Percentiles rank a stretch among this genome's conserved stretches.
These are phyloP conservation scores for Morelia viridis DNA, from an alignment of 2,797 vertebrate genomes.

Conservation along the genomic window DNA sequence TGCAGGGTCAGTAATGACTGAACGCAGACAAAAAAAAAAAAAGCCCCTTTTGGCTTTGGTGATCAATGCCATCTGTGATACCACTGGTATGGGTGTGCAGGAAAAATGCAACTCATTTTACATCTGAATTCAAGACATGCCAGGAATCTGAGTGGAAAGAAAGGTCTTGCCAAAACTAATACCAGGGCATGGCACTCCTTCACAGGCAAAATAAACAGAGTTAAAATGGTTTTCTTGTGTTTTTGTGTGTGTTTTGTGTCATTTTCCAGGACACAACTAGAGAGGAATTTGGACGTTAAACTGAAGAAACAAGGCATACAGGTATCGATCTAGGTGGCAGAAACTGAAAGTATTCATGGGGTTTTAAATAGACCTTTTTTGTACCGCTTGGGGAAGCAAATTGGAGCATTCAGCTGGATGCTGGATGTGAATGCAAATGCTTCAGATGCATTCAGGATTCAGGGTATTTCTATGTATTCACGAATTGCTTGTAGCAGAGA, in stretches of 20 bases:
- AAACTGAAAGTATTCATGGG: not conserved
- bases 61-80: not conserved
- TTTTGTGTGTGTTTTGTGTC: not conserved
- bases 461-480: not conserved
- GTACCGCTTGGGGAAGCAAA: not conserved
- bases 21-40: too few relatives aligned
- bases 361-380: not conserved
- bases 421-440: not conserved
- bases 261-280: not conserved
- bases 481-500: not conserved
- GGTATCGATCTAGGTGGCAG: not conserved
- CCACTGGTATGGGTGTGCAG: not conserved
- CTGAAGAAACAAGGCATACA: not conserved
- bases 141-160: not conserved
- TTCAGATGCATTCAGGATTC: not conserved
- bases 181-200: not conserved
- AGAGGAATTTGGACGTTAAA: not conserved
- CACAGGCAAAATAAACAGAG: slow-evolving; percentile 9
- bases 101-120: not conserved
- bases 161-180: not conserved
- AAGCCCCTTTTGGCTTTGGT: not conserved
- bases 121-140: not conserved
- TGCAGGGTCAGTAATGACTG: too few relatives aligned
- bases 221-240: not conserved
- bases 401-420: not conserved